These are phyloP conservation scores for Andrena praecox DNA, from an alignment of 2,888 invertebrate species.

Conservation along the genomic window DNA sequence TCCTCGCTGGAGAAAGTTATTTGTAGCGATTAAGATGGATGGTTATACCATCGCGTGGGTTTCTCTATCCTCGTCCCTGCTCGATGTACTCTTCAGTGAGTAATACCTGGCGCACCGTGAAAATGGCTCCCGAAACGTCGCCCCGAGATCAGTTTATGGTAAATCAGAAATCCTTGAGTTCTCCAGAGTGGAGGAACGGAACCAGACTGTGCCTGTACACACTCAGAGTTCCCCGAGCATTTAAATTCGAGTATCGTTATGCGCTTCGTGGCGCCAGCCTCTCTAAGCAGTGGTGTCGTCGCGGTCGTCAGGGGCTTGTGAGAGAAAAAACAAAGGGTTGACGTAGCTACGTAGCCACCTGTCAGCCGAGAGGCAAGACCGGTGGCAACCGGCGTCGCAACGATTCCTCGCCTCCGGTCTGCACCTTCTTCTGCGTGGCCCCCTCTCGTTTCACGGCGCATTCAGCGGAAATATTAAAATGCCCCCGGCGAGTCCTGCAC, in stretches of 20 bases:
- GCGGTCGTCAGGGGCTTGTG: conserved; percentile 40
- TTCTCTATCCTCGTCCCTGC: not conserved
- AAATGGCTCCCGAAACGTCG: too few relatives aligned
- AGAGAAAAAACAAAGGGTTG: conserved; percentile 53
- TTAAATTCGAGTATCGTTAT: conserved; percentile 64
- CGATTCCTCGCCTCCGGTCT: conserved; percentile 64
- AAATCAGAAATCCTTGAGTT: too few relatives aligned
- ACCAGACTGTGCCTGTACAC: not conserved
- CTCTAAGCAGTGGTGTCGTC: conserved; percentile 51
- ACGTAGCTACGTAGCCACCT: conserved; percentile 36
- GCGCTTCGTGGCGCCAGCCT: conserved; percentile 67
- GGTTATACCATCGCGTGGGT: too few relatives aligned
- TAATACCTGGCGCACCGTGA: too few relatives aligned
- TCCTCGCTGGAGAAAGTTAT: not conserved
- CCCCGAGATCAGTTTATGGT: too few relatives aligned
- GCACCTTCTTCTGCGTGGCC: conserved; percentile 51
- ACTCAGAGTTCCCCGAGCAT: conserved; percentile 34
- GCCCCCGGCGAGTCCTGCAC: conserved; percentile 75
- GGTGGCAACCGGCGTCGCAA: conserved; percentile 68
- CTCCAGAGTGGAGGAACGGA: not conserved
- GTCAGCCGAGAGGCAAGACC: conserved; percentile 68
- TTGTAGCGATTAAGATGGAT: not conserved
- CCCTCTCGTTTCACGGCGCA: conserved; percentile 59
- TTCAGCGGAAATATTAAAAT: conserved; percentile 82
- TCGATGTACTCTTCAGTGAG: too few relatives aligned